These are phyloP conservation scores for Melanotaenia parkinsoni DNA, from an alignment of 2,797 vertebrate genomes.

Conservation along the genomic window DNA sequence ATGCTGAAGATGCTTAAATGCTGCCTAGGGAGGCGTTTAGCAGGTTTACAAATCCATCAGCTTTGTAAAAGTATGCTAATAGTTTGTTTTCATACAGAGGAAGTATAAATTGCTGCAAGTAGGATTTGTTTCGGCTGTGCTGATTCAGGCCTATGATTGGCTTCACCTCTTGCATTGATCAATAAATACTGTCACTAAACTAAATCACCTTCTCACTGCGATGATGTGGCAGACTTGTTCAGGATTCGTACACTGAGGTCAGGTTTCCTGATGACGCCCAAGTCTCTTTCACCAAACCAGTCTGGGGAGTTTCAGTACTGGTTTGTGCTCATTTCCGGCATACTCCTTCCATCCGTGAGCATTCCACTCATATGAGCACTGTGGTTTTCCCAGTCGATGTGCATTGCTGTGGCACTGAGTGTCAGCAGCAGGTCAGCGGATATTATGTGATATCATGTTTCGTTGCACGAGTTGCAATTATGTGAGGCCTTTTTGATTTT, in stretches of 20 bases:
- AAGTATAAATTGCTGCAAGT: constrained; percentile 7
- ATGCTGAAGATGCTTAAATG: constrained; percentile 19
- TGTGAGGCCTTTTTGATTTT: constrained; percentile 27
- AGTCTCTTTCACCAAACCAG: constrained; percentile 46
- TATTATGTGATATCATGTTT: constrained; percentile 53
- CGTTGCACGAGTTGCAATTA: constrained; percentile 46
- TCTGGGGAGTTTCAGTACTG: constrained; percentile 46
- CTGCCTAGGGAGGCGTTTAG: constrained; percentile 20
- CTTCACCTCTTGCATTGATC: constrained; percentile 27
- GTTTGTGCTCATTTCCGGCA: constrained; percentile 48
- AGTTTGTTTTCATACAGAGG: background rate
- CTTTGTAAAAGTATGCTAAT: background rate
- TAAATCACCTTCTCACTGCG: no score
- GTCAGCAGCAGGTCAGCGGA: constrained; percentile 35
- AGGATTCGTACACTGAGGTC: background rate
- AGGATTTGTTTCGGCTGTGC: constrained; percentile 8
- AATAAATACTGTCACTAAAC: constrained; percentile 40
- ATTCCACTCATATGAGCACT: constrained; percentile 23
- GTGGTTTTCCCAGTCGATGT: constrained; percentile 22
- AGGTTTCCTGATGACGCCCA: constrained; percentile 1
- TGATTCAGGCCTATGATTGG: constrained; percentile 28
- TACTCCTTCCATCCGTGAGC: constrained; percentile 9
- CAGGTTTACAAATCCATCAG: constrained; percentile 1
- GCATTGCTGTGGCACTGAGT: constrained; percentile 10
- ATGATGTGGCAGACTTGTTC: no score